These are phyloP conservation scores for Saguinus imperator DNA, from an alignment of 2,113 vertebrate species.

Conservation along the genomic window DNA sequence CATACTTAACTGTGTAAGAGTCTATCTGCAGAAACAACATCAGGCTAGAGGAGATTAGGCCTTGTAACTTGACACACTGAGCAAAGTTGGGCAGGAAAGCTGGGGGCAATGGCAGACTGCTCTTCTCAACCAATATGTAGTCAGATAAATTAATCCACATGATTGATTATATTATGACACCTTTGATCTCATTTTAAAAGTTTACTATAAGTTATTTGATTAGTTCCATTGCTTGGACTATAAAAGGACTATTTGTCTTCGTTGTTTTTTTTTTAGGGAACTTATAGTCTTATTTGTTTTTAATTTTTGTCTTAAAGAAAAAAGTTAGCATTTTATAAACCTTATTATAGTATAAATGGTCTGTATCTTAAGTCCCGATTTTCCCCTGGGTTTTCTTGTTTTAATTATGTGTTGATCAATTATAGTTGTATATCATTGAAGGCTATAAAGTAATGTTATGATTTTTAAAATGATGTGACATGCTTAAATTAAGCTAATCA, in stretches of 20 bases:
- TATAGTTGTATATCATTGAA: not conserved
- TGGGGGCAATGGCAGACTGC: not conserved
- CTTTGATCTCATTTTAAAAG: not conserved
- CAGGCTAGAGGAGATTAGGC: not conserved
- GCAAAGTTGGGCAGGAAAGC: not conserved
- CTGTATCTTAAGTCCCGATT: not conserved
- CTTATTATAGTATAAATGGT: not conserved
- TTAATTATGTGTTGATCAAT: not conserved
- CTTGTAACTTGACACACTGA: not conserved
- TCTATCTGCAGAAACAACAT: not conserved
- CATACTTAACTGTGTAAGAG: not conserved
- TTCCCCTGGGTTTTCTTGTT: not conserved
- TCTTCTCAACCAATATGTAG: not conserved
- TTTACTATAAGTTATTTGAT: not conserved
- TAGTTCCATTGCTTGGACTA: not conserved
- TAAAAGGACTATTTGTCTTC: not conserved
- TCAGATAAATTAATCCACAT: not conserved
- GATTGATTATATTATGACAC: not conserved
- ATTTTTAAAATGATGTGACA: not conserved
- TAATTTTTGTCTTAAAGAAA: not conserved
- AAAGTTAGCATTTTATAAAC: not conserved
- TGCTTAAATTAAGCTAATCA: not conserved
- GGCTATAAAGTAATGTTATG: not conserved
- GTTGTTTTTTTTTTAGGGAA: not conserved
- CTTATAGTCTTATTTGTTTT: not conserved